Conservation (phyloP, 2,888 invertebrate species). For the Agrenia bidenticulata region DNA sequence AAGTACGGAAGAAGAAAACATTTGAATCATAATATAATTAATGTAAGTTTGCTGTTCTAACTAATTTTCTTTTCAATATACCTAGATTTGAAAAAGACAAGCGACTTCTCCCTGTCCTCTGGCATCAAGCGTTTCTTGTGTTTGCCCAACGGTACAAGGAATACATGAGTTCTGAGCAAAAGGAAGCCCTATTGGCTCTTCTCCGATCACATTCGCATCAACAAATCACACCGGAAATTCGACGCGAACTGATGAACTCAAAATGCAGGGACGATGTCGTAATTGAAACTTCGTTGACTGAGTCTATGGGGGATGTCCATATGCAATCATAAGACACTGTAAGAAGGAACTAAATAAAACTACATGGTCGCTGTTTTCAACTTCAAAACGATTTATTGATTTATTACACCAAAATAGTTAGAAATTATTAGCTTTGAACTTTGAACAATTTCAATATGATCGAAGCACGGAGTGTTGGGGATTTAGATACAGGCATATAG, state of each 20-base stretch:
- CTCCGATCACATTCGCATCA: conserved; percentile 67
- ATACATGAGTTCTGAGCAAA: conserved; percentile 90
- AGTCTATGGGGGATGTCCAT: conserved; percentile 5
- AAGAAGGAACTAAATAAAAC: no score
- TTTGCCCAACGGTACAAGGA: conserved; percentile 95
- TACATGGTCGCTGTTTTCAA: no score
- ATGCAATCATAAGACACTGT: conserved; percentile 14
- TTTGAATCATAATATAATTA: no score
- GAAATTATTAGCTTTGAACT: no score
- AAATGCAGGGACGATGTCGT: conserved; percentile 68
- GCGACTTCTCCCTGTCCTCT: conserved; percentile 86
- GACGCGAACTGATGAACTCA: conserved; percentile 81
- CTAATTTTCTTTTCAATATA: conserved; percentile 4
- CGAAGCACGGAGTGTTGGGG: no score
- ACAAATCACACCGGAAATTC: conserved; percentile 77
- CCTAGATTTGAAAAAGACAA: conserved; percentile 78
- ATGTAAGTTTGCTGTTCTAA: not conserved
- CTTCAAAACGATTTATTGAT: no score
- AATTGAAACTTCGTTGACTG: conserved; percentile 12
- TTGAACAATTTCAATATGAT: no score
- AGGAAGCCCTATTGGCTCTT: conserved; percentile 78
- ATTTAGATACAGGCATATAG: no score
- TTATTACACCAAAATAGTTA: no score
- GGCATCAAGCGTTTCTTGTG: conserved; percentile 93
- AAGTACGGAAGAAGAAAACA: no score